These are phyloP conservation scores for Telmatherina bonti DNA, from an alignment of 2,797 vertebrate genomes.

Conservation along the genomic window DNA sequence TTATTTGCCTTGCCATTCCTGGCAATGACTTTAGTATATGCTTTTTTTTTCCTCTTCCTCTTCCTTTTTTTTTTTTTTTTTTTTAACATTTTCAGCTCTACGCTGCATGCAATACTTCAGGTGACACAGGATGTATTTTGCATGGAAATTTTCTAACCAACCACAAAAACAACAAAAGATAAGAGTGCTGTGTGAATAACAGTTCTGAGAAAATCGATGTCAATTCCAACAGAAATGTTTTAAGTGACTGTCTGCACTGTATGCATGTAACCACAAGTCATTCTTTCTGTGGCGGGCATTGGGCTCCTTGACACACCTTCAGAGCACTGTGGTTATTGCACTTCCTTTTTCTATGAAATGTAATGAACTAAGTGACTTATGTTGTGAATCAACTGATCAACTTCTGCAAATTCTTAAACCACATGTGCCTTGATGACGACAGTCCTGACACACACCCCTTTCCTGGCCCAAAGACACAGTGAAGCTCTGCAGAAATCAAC, in stretches of 20 bases:
- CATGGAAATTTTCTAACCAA: conserved; percentile 8
- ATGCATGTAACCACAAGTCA: conserved; percentile 38
- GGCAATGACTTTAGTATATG: not conserved
- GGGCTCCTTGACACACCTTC: conserved; percentile 9
- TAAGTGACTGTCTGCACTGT: conserved; percentile 19
- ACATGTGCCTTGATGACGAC: conserved; percentile 28
- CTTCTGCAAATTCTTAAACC: conserved; percentile 51
- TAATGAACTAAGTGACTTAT: conserved; percentile 28
- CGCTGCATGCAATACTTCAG: not conserved
- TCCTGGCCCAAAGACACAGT: conserved; percentile 19
- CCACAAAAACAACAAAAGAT: conserved; percentile 8
- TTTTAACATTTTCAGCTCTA: not conserved
- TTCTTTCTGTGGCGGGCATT: conserved; percentile 18
- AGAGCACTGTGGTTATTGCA: conserved; percentile 31
- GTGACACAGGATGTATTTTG: conserved; percentile 4
- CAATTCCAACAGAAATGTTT: conserved; percentile 21
- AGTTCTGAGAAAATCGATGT: conserved; percentile 39
- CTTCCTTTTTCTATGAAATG: conserved; percentile 68
- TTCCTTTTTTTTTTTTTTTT: not conserved
- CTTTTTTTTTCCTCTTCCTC: too few relatives aligned
- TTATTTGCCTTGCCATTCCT: not conserved
- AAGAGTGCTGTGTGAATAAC: conserved; percentile 27
- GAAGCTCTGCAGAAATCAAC: not conserved
- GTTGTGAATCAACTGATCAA: conserved; percentile 56
- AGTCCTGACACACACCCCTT: conserved; percentile 20